These are phyloP conservation scores for Mythimna loreyi DNA, from an alignment of 2,888 invertebrate genomes.

Conservation along the genomic window DNA sequence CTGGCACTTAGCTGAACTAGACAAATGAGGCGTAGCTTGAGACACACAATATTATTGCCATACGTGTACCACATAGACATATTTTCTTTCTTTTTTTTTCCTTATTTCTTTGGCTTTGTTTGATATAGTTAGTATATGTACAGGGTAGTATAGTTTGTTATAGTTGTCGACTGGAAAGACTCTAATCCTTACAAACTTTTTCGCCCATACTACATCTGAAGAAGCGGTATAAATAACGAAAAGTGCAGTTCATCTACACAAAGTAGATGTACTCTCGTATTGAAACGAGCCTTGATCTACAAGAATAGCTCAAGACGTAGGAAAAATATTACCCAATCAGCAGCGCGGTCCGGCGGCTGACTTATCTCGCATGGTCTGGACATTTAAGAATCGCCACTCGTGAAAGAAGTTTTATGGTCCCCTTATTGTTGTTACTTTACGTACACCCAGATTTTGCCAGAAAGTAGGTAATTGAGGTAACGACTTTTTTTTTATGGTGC, in stretches of 20 bases:
- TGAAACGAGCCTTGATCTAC: background rate
- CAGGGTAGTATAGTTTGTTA: too few species aligned
- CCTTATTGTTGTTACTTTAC: background rate
- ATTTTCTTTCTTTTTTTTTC: too few species aligned
- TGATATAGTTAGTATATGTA: too few species aligned
- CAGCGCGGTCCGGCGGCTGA: background rate
- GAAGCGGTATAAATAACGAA: background rate
- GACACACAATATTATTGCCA: too few species aligned
- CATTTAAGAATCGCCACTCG: conserved; percentile 4
- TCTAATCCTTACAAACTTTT: too few species aligned
- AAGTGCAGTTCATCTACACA: background rate
- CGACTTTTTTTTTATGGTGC: too few species aligned
- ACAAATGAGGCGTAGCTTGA: too few species aligned
- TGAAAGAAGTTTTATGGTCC: background rate
- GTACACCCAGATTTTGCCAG: background rate
- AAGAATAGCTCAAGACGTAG: background rate
- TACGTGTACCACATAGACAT: too few species aligned
- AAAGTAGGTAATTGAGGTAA: background rate
- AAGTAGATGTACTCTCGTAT: background rate
- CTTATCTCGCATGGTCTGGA: background rate
- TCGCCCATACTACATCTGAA: too few species aligned
- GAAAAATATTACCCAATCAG: conserved; percentile 8
- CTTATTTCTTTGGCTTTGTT: too few species aligned
- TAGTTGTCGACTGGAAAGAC: too few species aligned
- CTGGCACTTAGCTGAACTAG: too few species aligned